A percentile compares a stretch with the other conserved stretches of the same genome.
These are phyloP conservation scores for Malurus alboscapulatus DNA, from an alignment of 2,113 vertebrate species.

Conservation along the genomic window DNA sequence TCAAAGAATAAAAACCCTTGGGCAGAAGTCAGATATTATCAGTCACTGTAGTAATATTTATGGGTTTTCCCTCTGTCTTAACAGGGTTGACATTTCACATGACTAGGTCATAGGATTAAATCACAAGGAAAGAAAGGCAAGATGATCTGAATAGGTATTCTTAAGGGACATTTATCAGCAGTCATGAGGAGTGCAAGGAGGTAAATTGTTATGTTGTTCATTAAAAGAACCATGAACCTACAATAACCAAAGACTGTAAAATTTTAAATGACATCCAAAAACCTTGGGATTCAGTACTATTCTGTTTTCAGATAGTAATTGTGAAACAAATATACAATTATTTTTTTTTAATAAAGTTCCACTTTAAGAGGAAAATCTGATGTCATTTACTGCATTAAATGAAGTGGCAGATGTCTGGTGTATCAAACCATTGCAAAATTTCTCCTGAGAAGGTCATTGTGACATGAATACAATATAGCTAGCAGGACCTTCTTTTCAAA, in stretches of 20 bases:
- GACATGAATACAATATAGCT: background rate
- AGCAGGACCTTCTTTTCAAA: background rate
- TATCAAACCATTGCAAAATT: background rate
- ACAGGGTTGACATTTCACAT: background rate
- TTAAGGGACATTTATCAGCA: background rate
- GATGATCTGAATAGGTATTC: background rate
- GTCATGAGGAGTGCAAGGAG: background rate
- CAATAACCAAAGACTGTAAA: background rate
- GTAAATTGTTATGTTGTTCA: background rate
- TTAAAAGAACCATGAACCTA: background rate
- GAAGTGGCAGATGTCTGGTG: background rate
- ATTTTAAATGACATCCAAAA: background rate
- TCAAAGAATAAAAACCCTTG: background rate
- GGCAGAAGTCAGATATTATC: background rate
- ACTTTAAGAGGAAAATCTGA: background rate
- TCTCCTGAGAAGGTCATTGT: background rate
- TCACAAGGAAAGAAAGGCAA: background rate
- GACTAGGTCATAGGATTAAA: background rate
- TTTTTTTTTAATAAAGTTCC: background rate
- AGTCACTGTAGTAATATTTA: background rate
- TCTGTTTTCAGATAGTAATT: background rate
- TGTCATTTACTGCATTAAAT: background rate
- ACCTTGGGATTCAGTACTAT: accelerated
- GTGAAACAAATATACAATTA: background rate
- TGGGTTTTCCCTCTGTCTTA: background rate